These are phyloP conservation scores for Synergus itoensis DNA, from an alignment of 2,888 invertebrate species.

Conservation along the genomic window DNA sequence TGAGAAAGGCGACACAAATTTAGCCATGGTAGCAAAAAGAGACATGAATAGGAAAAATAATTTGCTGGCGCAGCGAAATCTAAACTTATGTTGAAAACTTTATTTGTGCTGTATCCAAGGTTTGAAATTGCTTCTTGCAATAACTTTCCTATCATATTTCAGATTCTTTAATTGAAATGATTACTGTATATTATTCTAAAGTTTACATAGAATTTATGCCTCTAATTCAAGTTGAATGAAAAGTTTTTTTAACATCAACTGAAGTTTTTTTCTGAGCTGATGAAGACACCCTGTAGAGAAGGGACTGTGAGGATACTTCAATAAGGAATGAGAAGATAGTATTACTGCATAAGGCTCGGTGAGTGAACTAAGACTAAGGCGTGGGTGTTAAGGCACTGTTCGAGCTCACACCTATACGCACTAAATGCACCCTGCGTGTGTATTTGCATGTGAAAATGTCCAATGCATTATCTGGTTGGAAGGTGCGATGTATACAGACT, in stretches of 20 bases:
- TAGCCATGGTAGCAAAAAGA: background rate
- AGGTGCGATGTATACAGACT: slow-evolving; percentile 66
- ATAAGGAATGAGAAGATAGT: slow-evolving; percentile 50
- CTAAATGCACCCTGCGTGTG: slow-evolving; percentile 54
- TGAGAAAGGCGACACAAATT: background rate
- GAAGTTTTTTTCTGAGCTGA: background rate
- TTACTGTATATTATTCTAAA: background rate
- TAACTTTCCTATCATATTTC: background rate
- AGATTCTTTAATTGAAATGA: background rate
- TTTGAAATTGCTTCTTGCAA: background rate
- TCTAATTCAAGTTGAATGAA: background rate
- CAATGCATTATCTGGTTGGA: slow-evolving; percentile 67
- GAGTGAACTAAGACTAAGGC: slow-evolving; percentile 57
- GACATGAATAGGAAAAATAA: background rate
- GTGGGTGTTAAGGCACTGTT: slow-evolving; percentile 62
- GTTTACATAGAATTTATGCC: too few species aligned
- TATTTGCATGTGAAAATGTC: slow-evolving; percentile 62
- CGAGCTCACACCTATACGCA: slow-evolving; percentile 52
- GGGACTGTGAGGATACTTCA: background rate
- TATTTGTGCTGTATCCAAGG: background rate
- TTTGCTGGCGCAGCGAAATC: slow-evolving; percentile 9
- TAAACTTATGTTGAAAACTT: background rate
- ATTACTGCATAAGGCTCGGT: slow-evolving; percentile 61
- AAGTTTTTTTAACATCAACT: too few species aligned
- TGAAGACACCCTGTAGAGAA: slow-evolving; percentile 3